Base-by-base conservation (phyloP, 2,113 vertebrate genomes). In the Symphodus melops region DNA sequence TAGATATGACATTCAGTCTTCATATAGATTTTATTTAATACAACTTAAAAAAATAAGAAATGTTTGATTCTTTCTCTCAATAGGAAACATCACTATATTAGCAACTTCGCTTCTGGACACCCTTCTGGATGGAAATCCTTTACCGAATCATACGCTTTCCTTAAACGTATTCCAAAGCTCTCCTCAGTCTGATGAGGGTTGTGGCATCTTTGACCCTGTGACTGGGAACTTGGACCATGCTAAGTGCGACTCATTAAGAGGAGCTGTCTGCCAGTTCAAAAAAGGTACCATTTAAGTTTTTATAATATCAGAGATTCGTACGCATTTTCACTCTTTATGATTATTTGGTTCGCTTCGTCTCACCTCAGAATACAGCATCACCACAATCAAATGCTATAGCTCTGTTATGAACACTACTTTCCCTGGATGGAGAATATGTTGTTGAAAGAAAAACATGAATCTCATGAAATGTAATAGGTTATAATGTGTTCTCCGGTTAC, bases 191-290 rank as follows among this genome's bases (percentile, higher is more conserved):
- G 54, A 82, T 6, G 84, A 88, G 57, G 52, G 76, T 9, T 95
- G 94, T 72, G 49, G 62, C 52, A 68, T 89, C 57, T 91, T 94
- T 77, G 74, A 94, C 68, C 92, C 94, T 12, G 20, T 77, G 28
- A 77, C 0, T n/a, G 84, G 70, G 33, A 77, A 41, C 11, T 33
- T 16, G 61, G 20, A 1, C 14, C 42, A 23, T 8, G 83, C 66
- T 42, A 44, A 63, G 1, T 95, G 94, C 72, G 67, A 84, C 37
- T 81, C 81, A 21, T 51, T n/a, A 8, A 91, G 56, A 74, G 89
- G 70, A 51, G 86, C 90, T 17, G 88, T 95, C 21, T 95, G 94
- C 71, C 90, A 93, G 64, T 90, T 88, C 75, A 73, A 80, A 19
- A 93, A 94, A 91, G 92, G 94, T 94, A 81, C 49, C 11, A 49